Evolutionary conservation across 2,797 vertebrate genomes (phyloP), one percentile per base, ranked within the genome.

Genomic region (Etheostoma nigrum): DNA sequence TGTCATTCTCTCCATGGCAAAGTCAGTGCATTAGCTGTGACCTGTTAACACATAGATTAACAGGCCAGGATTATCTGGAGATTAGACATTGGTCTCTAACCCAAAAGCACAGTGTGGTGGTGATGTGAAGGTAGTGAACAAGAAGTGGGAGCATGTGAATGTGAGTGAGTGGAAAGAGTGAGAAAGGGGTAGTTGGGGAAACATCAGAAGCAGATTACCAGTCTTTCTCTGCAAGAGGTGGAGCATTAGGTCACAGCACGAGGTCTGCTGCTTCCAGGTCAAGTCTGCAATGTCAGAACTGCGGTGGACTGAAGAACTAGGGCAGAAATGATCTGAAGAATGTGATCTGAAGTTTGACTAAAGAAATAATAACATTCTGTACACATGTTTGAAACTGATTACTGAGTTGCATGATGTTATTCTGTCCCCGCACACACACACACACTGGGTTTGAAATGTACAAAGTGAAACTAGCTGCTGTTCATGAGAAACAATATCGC

Each of bases 1-100:
- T 69, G 61, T 67, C 72, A 72, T 76, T 68, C 27, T 21, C 27
- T 67, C 23, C 15, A 45, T 40, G 25, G 64, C 59, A 66, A 86
- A 75, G 81, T 84, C 76, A 78, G 76, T 14, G 58, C 45, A 14
- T 76, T 59, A 68, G 75, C 73, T 70, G 65, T 72, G 64, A 78
- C 47, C 72, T 48, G 74, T 78, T 85, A 86, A 86, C 79, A 69
- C 79, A 66, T 69, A 91, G 93, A 92, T 94, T 92, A 93, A 80
- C 88, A 69, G 62, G 58, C 60, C 62, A 8, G 91, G 92, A 90
- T 94, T 90, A 93, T 68, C 49, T 73, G 58, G 65, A 83, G 92
- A 93, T 94, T 93, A 94, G 82, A 86, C 79, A 87, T 79, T 68
- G 81, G 68, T 30, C 71, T 25, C 65, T 92, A 91, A 92, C 90